Evolutionary conservation across 2,888 invertebrate genomes (phyloP).

Genomic region (Seira ritae): DNA sequence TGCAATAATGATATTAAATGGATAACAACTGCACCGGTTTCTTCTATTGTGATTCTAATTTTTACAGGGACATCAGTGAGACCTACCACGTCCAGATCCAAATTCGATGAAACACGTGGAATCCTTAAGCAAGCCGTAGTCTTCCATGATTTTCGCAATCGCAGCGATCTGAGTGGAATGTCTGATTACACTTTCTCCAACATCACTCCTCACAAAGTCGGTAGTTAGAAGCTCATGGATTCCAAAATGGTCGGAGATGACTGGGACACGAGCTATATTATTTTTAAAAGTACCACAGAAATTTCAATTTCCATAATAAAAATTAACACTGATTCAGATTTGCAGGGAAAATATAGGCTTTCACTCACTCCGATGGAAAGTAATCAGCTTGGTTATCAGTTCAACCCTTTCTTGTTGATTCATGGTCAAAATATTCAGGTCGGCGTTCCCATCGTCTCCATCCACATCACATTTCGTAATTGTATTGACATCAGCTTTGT

Average conservation of each 20-base stretch:
- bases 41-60: too few species aligned
- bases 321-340: constrained; percentile 41
- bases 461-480: background rate
- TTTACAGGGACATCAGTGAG: too few species aligned
- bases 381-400: constrained; percentile 65
- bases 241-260: constrained; percentile 73
- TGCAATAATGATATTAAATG: background rate
- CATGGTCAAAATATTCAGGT: constrained; percentile 45
- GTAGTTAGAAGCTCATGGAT: constrained; percentile 74
- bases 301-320: constrained; percentile 4
- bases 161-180: constrained; percentile 89
- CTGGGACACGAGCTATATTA: constrained; percentile 62
- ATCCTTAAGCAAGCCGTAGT: constrained; percentile 79
- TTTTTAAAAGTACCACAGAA: background rate
- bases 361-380: constrained; percentile 69
- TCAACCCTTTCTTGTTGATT: constrained; percentile 67
- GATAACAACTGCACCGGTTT: too few species aligned
- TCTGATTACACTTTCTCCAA: constrained; percentile 76
- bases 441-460: constrained; percentile 26
- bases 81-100: constrained; percentile 90
- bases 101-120: constrained; percentile 88
- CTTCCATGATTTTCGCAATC: constrained; percentile 83
- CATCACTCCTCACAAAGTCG: constrained; percentile 74
- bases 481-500: constrained; percentile 28
- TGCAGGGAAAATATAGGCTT: too few species aligned